Conservation (phyloP, 2,113 vertebrate genomes). For the Macroglossus sobrinus region DNA sequence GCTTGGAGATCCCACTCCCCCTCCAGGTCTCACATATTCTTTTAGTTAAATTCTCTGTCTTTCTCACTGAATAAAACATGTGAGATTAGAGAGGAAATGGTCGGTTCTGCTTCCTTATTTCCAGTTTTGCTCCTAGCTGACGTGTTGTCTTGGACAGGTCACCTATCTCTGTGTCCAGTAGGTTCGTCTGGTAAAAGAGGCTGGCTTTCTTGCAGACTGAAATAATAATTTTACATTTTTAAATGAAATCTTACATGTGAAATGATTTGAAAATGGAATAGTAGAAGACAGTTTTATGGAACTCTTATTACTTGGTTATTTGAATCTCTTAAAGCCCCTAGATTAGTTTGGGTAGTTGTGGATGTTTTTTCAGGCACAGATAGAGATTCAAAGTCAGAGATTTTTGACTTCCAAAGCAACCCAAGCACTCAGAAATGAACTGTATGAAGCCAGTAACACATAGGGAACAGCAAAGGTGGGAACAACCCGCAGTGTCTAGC, state of each 20-base stretch:
- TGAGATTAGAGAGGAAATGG: not conserved
- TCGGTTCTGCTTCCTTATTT: not conserved
- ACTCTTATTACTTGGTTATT: not conserved
- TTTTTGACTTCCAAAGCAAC: constrained; percentile 22
- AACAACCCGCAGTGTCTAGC: not conserved
- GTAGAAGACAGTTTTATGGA: not conserved
- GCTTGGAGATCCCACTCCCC: not conserved
- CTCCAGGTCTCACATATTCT: not conserved
- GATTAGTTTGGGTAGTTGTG: not conserved
- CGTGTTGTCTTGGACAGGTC: not conserved
- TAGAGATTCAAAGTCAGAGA: constrained; percentile 18
- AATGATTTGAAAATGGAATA: not conserved
- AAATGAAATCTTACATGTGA: not conserved
- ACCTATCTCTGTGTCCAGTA: not conserved
- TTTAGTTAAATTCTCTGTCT: not conserved
- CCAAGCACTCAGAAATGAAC: constrained; percentile 9
- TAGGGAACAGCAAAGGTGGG: not conserved
- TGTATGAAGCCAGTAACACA: not conserved
- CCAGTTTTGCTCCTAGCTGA: not conserved
- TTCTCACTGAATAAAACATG: not conserved
- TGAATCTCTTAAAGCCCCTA: not conserved
- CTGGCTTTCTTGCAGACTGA: not conserved
- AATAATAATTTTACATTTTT: not conserved
- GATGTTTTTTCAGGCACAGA: not conserved
- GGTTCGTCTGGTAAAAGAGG: not conserved